Base-by-base conservation (phyloP, 2,113 vertebrate genomes). In the Origma solitaria region DNA sequence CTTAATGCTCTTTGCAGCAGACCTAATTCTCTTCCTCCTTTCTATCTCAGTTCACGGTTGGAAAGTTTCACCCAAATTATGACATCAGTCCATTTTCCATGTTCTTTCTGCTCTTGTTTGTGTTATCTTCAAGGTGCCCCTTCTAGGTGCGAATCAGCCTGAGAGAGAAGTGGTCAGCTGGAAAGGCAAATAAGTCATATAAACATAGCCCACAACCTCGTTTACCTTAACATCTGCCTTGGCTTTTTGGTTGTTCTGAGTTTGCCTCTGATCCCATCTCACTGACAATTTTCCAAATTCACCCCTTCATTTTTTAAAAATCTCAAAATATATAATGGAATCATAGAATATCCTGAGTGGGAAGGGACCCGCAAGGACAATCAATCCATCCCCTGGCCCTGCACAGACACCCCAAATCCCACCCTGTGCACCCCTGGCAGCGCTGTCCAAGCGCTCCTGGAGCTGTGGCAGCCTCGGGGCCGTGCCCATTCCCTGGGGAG, bases 371-470 rank as follows among this genome's bases (percentile, higher is more conserved):
- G 7, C 8, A 2, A 9, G 16, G 5, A 35, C 30, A 40, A 2
- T 2, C 0, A 6, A 3, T 14, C 25, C 51, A 58, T 9, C 21
- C 0, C 42, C 45, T 50, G 31, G 0, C 17, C 53, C 37, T 68
- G 45, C 53, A 0, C 35, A 86, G 53, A 11, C 71, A 6, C 20
- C 35, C 40, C 82, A 64, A 64, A 1, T 22, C 22, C 47, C 54
- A 15, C 45, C 11, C 40, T 12, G n/a, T 0, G 22, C 75, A 64
- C 10, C 12, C 70, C 40, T 47, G 7, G 49, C 16, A 42, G 47
- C 1, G 4, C 21, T 69, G 31, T 4, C 54, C 65, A 30, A 70
- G 30, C 1, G 4, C 65, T 70, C 79, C 54, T 35, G 30, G 6
- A 73, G 58, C 69, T 73, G 49, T 54, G 69, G 40, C 82, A 73